These are phyloP conservation scores for Ia io DNA, from an alignment of 2,113 vertebrate genomes.

Conservation along the genomic window DNA sequence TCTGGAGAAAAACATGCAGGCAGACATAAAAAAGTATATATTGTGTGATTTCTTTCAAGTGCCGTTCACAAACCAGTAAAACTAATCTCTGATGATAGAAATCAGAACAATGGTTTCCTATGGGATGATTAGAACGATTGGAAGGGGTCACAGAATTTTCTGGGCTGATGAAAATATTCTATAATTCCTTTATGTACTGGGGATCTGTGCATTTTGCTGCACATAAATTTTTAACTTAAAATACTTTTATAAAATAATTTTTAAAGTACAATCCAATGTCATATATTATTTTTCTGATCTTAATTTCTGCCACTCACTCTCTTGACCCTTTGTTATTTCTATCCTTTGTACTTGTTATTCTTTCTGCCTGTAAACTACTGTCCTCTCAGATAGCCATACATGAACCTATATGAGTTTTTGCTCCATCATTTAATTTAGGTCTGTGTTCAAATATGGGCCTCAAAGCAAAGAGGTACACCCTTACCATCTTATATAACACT, in stretches of 20 bases:
- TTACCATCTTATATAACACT: background rate
- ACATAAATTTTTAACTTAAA: conserved; percentile 9
- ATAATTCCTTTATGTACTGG: background rate
- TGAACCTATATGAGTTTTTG: background rate
- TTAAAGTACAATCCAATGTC: background rate
- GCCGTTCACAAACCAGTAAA: background rate
- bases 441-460: background rate
- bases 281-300: background rate
- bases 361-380: background rate
- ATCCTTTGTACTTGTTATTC: background rate
- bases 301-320: background rate
- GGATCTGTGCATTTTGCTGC: background rate
- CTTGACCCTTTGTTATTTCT: background rate
- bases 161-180: background rate
- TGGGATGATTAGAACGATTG: background rate
- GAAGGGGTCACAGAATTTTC: background rate
- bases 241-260: background rate
- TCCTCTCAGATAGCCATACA: background rate
- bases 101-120: background rate
- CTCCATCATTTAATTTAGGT: background rate
- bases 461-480: background rate
- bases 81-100: background rate
- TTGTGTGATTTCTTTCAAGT: background rate
- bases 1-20: background rate
- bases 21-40: background rate